Percentiles rank a stretch among this genome's conserved stretches.
Evolutionary conservation across 2,888 invertebrate genomes (phyloP).

Genomic region (Zaprionus obscuricornis): DNA sequence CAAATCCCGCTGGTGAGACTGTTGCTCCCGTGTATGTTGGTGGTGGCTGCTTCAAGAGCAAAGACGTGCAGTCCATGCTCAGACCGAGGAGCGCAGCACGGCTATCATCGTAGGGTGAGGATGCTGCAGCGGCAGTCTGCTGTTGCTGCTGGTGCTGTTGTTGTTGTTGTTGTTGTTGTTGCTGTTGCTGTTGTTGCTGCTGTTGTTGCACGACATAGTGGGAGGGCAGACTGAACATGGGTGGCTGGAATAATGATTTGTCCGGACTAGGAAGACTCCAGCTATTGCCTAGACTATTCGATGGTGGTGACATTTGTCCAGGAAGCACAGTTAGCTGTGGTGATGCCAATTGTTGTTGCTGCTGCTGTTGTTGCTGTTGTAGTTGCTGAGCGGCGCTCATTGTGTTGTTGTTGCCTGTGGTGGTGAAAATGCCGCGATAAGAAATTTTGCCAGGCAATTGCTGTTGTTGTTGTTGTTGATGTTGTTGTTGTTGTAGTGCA

Average conservation of each 20-base stretch:
- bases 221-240: conserved; percentile 86
- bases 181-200: conserved; percentile 83
- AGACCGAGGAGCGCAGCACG: conserved; percentile 84
- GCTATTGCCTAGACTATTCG: conserved; percentile 86
- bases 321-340: conserved; percentile 82
- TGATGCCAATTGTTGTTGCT: conserved; percentile 80
- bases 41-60: conserved; percentile 87
- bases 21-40: conserved; percentile 85
- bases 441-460: conserved; percentile 85
- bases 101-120: conserved; percentile 83
- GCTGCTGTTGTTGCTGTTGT: conserved; percentile 70
- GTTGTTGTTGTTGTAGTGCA: conserved; percentile 79
- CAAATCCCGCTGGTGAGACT: conserved; percentile 85
- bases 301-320: conserved; percentile 85
- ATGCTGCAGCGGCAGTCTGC: conserved; percentile 79
- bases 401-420: conserved; percentile 85
- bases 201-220: conserved; percentile 81
- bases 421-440: conserved; percentile 90
- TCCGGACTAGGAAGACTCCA: conserved; percentile 90
- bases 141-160: conserved; percentile 83
- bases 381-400: conserved; percentile 67
- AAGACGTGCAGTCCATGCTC: conserved; percentile 85
- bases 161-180: conserved; percentile 57
- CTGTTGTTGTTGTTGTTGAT: conserved; percentile 80
- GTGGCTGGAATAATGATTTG: conserved; percentile 87